Base-by-base conservation (phyloP, 2,888 invertebrate species). In the Lepidonotus clava region DNA sequence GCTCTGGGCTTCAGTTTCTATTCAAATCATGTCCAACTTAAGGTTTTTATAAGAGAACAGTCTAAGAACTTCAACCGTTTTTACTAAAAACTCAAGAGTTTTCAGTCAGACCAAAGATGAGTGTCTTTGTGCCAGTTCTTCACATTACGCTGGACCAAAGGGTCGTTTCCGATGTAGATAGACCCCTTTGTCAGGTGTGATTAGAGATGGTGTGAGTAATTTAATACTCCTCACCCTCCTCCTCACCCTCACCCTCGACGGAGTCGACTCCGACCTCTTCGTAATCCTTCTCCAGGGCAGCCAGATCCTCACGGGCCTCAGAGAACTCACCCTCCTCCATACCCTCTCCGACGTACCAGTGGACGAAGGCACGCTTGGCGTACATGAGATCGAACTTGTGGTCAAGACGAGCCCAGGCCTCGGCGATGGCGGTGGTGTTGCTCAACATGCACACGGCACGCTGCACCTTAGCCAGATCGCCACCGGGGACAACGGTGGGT, bases 351-450 rank as follows among this genome's bases (percentile, higher is more conserved):
- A 96, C 96, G 93, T 95, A 97, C 97, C 97, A 98, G 94, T 98
- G 98, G 21, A 98, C 96, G 93, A 98, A 98, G 5, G 98, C 97
- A 86, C 97, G 95, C 93, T 97, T 97, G 86, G 96, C 95, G 91
- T 96, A 97, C 96, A 98, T 97, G 84, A 97, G 94, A 88, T 96
- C 96, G 93, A 96, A 98, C 93, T 98, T 98, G 91, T 95, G 96
- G 91, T 96, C 95, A 28, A 98, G 94, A 85, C 96, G 95, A 87
- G 96, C 96, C 97, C 98, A 98, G 83, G 98, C 98, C 92, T 97
- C 96, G 21, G 97, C 96, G 92, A 98, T 97, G 90, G 98, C 97
- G 28, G 98, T 98, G 6, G 98, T 98, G 95, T 98, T 98, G 92
- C 97, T 96, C 85, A 98, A 95, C 96, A 98, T 97, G 88, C 97